These are phyloP conservation scores for Numenius phaeopus DNA, from an alignment of 2,797 vertebrate genomes.

Conservation along the genomic window DNA sequence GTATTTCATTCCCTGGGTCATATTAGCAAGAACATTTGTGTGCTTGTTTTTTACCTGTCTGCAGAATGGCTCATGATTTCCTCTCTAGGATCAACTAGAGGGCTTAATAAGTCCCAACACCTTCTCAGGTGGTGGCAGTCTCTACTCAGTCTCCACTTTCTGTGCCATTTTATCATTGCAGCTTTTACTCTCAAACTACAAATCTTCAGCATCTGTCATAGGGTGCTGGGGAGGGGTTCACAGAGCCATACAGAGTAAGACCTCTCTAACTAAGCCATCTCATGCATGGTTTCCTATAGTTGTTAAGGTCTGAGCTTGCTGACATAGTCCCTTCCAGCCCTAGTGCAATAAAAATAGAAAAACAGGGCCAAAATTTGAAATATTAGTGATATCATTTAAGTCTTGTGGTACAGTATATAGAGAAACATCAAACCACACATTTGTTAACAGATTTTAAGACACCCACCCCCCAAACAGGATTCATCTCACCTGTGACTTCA, in stretches of 20 bases:
- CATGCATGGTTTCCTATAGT: neutral
- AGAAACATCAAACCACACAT: neutral
- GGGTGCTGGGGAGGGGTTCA: neutral
- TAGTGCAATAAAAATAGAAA: neutral
- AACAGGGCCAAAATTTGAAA: neutral
- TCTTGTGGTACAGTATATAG: neutral
- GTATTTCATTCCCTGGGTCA: neutral
- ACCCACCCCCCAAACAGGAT: fast-evolving
- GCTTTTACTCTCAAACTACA: neutral
- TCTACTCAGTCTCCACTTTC: neutral
- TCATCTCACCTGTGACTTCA: neutral
- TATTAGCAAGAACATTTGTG: neutral
- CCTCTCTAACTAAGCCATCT: neutral
- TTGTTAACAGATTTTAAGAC: neutral
- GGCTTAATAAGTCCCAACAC: neutral
- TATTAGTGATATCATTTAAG: neutral
- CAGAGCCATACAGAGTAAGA: neutral
- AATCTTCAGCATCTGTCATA: neutral
- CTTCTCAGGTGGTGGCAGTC: neutral
- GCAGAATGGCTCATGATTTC: neutral
- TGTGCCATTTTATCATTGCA: neutral
- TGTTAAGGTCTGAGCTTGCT: neutral
- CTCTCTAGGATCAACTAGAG: neutral
- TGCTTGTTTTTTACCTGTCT: neutral
- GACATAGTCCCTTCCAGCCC: neutral